Evolutionary conservation across 2,113 vertebrate species (phyloP).

Genomic region (Cathartes aura): DNA sequence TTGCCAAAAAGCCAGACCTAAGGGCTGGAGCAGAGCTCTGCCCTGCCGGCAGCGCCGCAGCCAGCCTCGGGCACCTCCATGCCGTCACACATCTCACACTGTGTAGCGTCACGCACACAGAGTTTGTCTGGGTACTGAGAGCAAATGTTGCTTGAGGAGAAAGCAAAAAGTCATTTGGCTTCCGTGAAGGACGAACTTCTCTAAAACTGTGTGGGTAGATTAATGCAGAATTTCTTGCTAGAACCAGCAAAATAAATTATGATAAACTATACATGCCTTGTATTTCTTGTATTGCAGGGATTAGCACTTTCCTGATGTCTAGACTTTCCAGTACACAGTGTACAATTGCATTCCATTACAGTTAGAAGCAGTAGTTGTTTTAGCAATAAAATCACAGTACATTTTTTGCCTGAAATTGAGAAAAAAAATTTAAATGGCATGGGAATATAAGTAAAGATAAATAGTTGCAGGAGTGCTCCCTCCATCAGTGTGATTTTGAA

Average conservation of each 20-base stretch:
- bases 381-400: background rate
- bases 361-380: background rate
- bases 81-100: accelerated
- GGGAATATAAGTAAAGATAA: conserved; percentile 6
- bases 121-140: background rate
- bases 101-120: accelerated
- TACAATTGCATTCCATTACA: background rate
- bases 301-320: background rate
- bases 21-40: background rate
- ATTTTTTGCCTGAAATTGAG: background rate
- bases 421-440: background rate
- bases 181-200: background rate
- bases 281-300: background rate
- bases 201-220: background rate
- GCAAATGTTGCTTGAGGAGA: background rate
- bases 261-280: background rate
- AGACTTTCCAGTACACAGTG: background rate
- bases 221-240: background rate
- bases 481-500: conserved; percentile 20
- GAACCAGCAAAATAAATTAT: background rate
- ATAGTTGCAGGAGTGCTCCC: background rate
- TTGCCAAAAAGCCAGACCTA: background rate
- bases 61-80: background rate
- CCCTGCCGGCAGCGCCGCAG: accelerated
- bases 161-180: background rate